Evolutionary conservation across 2,113 vertebrate genomes (phyloP), one percentile per base, ranked within the genome.

Genomic region (Larimichthys crocea): DNA sequence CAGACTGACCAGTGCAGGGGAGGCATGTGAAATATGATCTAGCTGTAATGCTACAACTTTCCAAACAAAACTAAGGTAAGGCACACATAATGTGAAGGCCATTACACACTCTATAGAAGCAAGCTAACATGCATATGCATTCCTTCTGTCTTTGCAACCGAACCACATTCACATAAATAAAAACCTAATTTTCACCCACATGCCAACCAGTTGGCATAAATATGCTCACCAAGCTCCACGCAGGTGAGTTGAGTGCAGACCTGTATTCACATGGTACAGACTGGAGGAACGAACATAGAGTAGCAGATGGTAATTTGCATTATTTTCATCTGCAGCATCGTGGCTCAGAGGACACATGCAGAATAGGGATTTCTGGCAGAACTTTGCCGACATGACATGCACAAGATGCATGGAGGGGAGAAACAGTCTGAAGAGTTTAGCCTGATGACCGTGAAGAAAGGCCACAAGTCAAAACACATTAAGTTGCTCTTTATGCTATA

Each of bases 291-390:
- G 11, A 68, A 69, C 67, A 75, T 60, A 10, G 53, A 7, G n/a
- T 3, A 83, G 68, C 87, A 88, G 85, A 88, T 81, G 84, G 74
- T 83, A 62, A 83, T 86, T 85, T 86, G 83, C 76, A 88, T 91
- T 49, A 35, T 65, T 68, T 81, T 68, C 40, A 59, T 74, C n/a
- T n/a, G 48, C 40, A 31, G 12, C 64, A 64, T 3, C 49, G 55
- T 64, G 64, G 17, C 63, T 78, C 35, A 14, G 19, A 86, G 29
- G 49, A 76, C 26, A 82, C 24, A 49, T 35, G 24, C 10, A 40
- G 31, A 29, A 53, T 1, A 65, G 15, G 7, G 46, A 2, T 26
- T 20, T 82, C 12, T 63, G 6, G 16, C 44, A 46, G 24, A 70
- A 26, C 44, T 67, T 48, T 10, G 48, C 71, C n/a, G 4, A 48